Evolutionary conservation across 2,113 vertebrate species (phyloP).

Genomic region (Chionis minor): DNA sequence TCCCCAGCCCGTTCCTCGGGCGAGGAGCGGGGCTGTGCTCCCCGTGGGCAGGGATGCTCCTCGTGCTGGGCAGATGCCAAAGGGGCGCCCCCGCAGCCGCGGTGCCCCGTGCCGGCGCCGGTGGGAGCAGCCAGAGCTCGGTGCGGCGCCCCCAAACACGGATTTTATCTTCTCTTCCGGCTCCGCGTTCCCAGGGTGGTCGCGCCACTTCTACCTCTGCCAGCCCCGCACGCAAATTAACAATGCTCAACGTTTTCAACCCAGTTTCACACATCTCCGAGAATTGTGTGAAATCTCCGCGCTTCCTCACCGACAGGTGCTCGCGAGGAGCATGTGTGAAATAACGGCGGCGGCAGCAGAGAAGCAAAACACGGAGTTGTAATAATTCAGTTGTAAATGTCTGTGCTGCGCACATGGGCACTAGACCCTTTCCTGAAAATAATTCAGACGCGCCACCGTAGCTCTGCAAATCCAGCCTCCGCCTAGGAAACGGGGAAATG

Average conservation of each 20-base stretch:
- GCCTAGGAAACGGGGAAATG: conserved; percentile 1
- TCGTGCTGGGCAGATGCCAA: no score
- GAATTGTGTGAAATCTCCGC: not conserved
- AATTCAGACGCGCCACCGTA: not conserved
- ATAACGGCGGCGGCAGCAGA: not conserved
- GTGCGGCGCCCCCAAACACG: rapidly evolving
- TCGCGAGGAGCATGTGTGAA: conserved; percentile 5
- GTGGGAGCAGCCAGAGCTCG: no score
- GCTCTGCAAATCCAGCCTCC: not conserved
- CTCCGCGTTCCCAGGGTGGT: not conserved
- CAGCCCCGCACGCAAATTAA: not conserved
- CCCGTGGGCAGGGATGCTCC: no score
- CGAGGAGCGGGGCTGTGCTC: no score
- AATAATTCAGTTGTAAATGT: not conserved
- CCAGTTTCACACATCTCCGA: not conserved
- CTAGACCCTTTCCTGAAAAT: not conserved
- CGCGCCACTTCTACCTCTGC: not conserved
- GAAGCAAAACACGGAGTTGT: not conserved
- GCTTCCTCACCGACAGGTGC: not conserved
- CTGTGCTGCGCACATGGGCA: not conserved
- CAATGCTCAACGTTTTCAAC: not conserved
- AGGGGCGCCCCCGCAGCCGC: no score
- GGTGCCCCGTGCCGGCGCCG: no score
- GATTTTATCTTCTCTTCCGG: not conserved
- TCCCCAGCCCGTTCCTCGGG: no score